Base-by-base conservation (phyloP, 2,888 invertebrate species). In the Stramonita haemastoma region DNA sequence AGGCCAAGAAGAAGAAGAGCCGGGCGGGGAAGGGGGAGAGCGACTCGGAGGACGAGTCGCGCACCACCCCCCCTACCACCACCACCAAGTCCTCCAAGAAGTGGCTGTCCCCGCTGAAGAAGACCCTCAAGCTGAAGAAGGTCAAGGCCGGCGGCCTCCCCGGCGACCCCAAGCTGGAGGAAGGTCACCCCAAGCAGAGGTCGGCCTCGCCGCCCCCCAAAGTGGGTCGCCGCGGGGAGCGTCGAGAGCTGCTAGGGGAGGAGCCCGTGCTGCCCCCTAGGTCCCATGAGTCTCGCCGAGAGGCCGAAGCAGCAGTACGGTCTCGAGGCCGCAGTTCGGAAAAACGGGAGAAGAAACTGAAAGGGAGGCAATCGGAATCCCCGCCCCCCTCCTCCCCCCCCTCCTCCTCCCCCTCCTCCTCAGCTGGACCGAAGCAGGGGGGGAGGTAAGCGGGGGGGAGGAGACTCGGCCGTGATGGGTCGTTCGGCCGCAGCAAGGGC, bases 81-180 rank as follows among this genome's bases (percentile, higher is more conserved):
- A n/a, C 19, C 85, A 15, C 84, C 83, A 46, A 89, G 86, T 81
- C 91, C 70, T 81, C 91, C 70, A 91, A 90, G 90, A 91, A 91
- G 66, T 60, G 90, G 86, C 36, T 90, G 84, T 90, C 90, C 60
- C 91, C 91, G 11, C 81, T 91, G 77, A 90, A 84, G 66, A 91
- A 91, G 83, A 90, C 90, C 6, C 73, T 91, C 26, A 91, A 90
- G 85, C 66, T 89, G 87, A 90, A 91, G 73, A 89, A 87, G 66
- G 56, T 46, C 46, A 87, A 87, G 26, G 77, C n/a, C 26, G 36
- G 22, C 29, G 66, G 57, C 70, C 15, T 1, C 87, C 60, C 29
- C 0, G 79, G 32, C 11, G 83, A 34, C 60, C 66, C 90, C 89
- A 84, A 66, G 79, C 89, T 29, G 70, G 83, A 22, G 90, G 79